Conservation (phyloP, 2,888 invertebrate species). For the Drosophila vallismaia region DNA sequence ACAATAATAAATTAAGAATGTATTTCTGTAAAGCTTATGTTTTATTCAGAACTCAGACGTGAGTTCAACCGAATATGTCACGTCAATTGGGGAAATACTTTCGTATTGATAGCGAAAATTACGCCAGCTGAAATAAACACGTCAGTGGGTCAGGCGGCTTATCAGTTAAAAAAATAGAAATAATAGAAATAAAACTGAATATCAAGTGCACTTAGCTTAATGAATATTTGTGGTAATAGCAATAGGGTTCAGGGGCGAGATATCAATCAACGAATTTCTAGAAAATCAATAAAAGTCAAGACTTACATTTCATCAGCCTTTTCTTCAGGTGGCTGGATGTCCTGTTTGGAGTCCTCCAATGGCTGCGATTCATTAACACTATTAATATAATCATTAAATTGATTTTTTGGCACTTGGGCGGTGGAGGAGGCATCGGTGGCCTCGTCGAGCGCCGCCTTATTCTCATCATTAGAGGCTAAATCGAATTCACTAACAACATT, state of each 20-base stretch:
- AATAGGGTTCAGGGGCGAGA: neutral
- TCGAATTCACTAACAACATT: slow-evolving; percentile 57
- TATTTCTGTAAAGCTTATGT: too few relatives aligned
- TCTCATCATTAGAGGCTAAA: slow-evolving; percentile 29
- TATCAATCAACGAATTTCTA: neutral
- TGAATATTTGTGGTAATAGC: neutral
- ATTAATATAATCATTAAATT: slow-evolving; percentile 44
- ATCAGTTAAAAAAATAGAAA: slow-evolving; percentile 12
- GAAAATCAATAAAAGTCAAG: neutral
- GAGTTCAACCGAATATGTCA: slow-evolving; percentile 17
- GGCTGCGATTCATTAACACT: slow-evolving; percentile 45
- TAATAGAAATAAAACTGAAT: neutral
- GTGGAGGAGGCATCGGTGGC: slow-evolving; percentile 16
- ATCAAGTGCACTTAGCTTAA: slow-evolving; percentile 11
- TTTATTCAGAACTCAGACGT: too few relatives aligned
- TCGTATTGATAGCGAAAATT: slow-evolving; percentile 43
- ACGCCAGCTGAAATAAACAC: slow-evolving; percentile 40
- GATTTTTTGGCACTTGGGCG: slow-evolving; percentile 63
- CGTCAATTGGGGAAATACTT: slow-evolving; percentile 38
- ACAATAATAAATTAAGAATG: too few relatives aligned
- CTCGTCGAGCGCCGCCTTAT: neutral
- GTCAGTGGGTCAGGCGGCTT: slow-evolving; percentile 24
- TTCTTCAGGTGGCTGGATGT: slow-evolving; percentile 13
- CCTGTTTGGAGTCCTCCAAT: slow-evolving; percentile 43
- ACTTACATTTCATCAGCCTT: slow-evolving; percentile 34